Evolutionary conservation across 2,113 vertebrate species (phyloP), one percentile per base, ranked within the genome.

Genomic region (Grammomys dolichurus): DNA sequence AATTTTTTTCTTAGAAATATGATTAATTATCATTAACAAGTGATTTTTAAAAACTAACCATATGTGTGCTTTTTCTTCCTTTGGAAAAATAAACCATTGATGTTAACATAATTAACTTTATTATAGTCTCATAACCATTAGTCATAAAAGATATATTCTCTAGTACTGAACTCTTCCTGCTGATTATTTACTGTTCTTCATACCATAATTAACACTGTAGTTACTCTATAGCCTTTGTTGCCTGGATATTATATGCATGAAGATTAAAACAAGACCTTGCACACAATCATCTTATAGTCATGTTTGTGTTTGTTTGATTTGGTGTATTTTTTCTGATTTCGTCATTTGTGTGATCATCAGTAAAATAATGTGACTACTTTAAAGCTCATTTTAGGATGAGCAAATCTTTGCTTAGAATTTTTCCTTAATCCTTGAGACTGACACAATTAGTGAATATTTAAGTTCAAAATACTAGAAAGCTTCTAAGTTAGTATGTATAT

Each of bases 381-480:
- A 72, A 6, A 89, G 4, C 0, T 78, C n/a, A 31, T 78, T 92
- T 48, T 58, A 73, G 6, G 4, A 86, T 90, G n/a, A 84, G 5
- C 46, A 0, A 91, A 33, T n/a, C 10, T 28, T 91, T 88, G 17
- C 6, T 93, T 76, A 48, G 43, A 87, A 65, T 3, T 82, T 9
- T 9, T 12, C 10, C 1, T 7, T 67, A 46, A 48, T 91, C 24
- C 7, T 75, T 60, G 65, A 65, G 16, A 19, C 1, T 92, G 36
- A 85, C 1, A 12, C 89, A 91, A 78, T 85, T n/a, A 51, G 19
- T 85, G 6, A 96, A 65, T 85, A 85, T 40, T 51, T 85, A 80
- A 73, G 2, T 78, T 54, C 36, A 91, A 94, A 89, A 90, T 69
- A 81, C 22, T 67, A 24, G 3, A 81, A 87, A 43, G 16, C 4